Base-by-base conservation (phyloP, 1,140 invertebrate species). In the Solenopsis fugax region DNA sequence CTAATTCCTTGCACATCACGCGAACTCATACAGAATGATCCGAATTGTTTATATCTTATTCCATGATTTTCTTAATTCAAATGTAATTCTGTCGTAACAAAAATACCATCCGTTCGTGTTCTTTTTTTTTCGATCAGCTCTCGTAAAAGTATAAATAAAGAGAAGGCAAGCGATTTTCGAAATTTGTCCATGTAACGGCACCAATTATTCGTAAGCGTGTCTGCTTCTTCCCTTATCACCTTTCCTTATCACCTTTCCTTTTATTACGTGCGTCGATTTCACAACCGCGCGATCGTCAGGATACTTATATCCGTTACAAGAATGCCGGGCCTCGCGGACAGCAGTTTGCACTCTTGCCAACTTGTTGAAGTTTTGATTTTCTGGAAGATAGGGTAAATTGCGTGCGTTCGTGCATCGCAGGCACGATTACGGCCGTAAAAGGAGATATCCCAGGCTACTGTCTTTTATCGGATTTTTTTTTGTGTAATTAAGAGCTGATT, bases 221-320 rank as follows among this genome's bases (percentile, higher is more conserved):
- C 29, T 2, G 29, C 29, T 29, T n/a, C n/a, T 86, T 76, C 76
- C 62, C 73, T 48, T 71, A 64, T 69, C 72, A 73, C 56, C 65
- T 86, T 76, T 71, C 62, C 73, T 48, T 72, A 64, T 69, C 72
- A 73, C 56, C 65, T 84, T 89, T 87, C 56, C 87, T 90, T 90
- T 89, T 89, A 89, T 90, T 91, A 89, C 81, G 87, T 81, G 88
- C 87, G 80, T 87, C 62, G 85, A 87, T 89, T 67, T 87, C n/a
- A 90, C 81, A 76, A 86, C 60, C 65, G 87, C 54, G 78, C 78
- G 73, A 78, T 90, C 78, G 65, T 69, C 73, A 75, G 48, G 81
- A 88, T 90, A 41, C 41, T 41, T 41, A 81, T 90, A 90, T 90
- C 80, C 64, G 86, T 91, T 90, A 90, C 85, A 85, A 88, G 85